phyloP scores from a whole-genome alignment of 2,888 invertebrate species.

The Micropterix aruncella region DNA sequence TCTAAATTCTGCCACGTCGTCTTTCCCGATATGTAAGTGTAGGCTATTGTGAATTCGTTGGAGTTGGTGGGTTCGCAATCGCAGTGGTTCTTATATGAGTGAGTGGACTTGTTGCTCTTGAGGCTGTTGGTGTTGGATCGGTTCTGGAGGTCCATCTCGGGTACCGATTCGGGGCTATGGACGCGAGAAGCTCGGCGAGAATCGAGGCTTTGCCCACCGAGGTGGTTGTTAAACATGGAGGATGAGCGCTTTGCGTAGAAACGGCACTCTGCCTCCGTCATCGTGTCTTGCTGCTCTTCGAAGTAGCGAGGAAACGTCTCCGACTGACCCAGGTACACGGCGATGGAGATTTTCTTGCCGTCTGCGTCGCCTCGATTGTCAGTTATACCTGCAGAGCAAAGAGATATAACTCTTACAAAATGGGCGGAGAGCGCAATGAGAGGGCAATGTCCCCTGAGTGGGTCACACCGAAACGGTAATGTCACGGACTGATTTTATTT shows the following conservation, averaged over 20 bases:
- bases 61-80: slow-evolving; percentile 39
- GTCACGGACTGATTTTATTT: too few species aligned
- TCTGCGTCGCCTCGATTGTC: slow-evolving; percentile 56
- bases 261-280: slow-evolving; percentile 46
- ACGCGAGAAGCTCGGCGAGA: slow-evolving; percentile 32
- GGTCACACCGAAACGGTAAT: too few species aligned
- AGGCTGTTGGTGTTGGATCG: slow-evolving; percentile 39
- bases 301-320: slow-evolving; percentile 60
- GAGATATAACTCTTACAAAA: slow-evolving; percentile 8
- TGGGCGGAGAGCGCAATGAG: too few species aligned
- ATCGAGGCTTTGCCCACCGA: slow-evolving; percentile 35
- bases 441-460: too few species aligned
- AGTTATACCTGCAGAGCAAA: slow-evolving; percentile 30
- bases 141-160: slow-evolving; percentile 30
- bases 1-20: slow-evolving; percentile 93
- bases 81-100: slow-evolving; percentile 36
- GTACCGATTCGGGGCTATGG: slow-evolving; percentile 32
- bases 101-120: slow-evolving; percentile 40
- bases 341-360: slow-evolving; percentile 77
- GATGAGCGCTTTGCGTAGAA: slow-evolving; percentile 40
- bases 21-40: slow-evolving; percentile 80
- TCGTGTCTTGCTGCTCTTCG: slow-evolving; percentile 49
- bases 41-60: slow-evolving; percentile 73
- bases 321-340: slow-evolving; percentile 75
- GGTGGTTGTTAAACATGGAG: slow-evolving; percentile 31